phyloP scores from a whole-genome alignment of 2,797 vertebrate species.

The Alauda arvensis region DNA sequence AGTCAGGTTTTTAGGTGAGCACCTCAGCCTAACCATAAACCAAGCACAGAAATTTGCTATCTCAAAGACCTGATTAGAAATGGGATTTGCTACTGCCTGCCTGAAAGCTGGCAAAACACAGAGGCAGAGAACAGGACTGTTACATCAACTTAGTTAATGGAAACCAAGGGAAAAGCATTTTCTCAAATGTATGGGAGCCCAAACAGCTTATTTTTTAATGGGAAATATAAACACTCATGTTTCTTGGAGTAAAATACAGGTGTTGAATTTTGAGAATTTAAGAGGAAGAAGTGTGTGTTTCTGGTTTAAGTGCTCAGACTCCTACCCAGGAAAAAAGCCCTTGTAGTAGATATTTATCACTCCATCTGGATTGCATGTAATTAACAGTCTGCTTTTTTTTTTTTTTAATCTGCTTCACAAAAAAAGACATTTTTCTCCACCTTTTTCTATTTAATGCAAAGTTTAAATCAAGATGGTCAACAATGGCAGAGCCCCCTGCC shows the following conservation, averaged over 20 bases:
- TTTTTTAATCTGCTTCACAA: not conserved
- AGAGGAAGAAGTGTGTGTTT: constrained; percentile 17
- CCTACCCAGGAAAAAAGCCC: not conserved
- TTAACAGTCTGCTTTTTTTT: not conserved
- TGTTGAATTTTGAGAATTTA: constrained; percentile 36
- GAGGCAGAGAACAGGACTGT: not conserved
- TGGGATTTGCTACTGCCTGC: not conserved
- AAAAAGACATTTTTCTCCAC: not conserved
- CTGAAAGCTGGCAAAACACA: not conserved
- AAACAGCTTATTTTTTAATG: constrained; percentile 8
- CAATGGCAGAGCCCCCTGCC: not conserved
- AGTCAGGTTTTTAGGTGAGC: not conserved
- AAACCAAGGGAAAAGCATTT: not conserved
- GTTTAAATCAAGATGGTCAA: not conserved
- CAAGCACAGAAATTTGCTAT: not conserved
- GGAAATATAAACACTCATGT: constrained; percentile 19
- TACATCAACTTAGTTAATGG: not conserved
- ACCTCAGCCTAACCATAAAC: not conserved
- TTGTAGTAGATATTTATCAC: not conserved
- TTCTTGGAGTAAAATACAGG: constrained; percentile 7
- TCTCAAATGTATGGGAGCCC: not conserved
- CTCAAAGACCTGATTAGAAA: not conserved
- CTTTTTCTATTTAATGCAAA: constrained; percentile 8
- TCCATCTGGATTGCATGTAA: not conserved
- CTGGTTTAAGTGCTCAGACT: constrained; percentile 5